Evolutionary conservation across 2,797 vertebrate species (phyloP), one percentile per base, ranked within the genome.

Genomic region (Betta splendens): DNA sequence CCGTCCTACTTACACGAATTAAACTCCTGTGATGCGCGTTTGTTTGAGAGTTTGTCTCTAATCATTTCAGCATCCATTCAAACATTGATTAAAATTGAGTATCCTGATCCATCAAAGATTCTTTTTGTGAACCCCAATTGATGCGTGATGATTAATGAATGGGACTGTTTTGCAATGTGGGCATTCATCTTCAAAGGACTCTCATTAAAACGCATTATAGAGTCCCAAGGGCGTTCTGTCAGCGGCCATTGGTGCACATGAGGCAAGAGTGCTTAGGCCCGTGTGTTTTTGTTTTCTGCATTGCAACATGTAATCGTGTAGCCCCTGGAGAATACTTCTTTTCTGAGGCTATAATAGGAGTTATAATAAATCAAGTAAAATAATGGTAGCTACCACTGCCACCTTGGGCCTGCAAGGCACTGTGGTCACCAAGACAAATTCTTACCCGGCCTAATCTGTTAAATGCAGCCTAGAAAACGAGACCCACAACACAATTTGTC

Each of bases 141-240:
- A 47, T 50, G 29, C 68, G 45, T 66, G 57, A 79, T 87, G 72
- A 83, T 81, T 80, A 84, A 86, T 85, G 77, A 69, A 86, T 70
- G 55, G 55, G 73, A 25, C 53, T 79, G 71, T 75, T 78, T 81
- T 72, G 49, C 58, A 73, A 69, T 75, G 72, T 78, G 69, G 64
- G 61, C 55, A 79, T 83, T 81, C 65, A 64, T 82, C 81, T 86
- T 86, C 77, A 83, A 85, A 80, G 68, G 57, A 29, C 28, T 66
- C 71, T 81, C 79, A 82, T 88, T 79, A 82, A 81, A 80, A 78
- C 57, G 73, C 65, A 75, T 74, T 71, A 67, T 59, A 43, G 57
- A 60, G 49, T 75, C 77, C 72, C 71, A 26, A 45, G 45, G 67
- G 80, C 61, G 56, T n/a, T n/a, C 43, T 74, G 67, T 48, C 63